Evolutionary conservation across 1,140 invertebrate species (phyloP).

Genomic region (Propsilocerus akamusi): DNA sequence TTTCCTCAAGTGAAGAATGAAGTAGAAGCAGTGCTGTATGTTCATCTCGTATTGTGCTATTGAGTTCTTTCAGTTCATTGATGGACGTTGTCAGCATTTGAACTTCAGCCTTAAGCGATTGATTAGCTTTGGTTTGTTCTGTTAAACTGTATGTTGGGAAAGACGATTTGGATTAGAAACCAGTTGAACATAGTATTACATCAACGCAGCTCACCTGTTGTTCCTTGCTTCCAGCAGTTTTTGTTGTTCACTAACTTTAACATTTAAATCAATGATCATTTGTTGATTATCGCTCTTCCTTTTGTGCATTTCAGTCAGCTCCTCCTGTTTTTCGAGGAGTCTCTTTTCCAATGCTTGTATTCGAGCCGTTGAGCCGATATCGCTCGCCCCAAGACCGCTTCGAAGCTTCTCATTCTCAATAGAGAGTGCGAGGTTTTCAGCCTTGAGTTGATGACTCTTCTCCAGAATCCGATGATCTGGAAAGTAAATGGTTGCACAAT

Average conservation of each 20-base stretch:
- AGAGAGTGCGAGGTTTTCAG: conserved; percentile 67
- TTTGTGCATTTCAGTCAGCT: conserved; percentile 75
- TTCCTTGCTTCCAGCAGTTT: conserved; percentile 55
- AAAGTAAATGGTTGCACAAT: conserved; percentile 17
- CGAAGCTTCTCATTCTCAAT: conserved; percentile 67
- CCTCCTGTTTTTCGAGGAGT: conserved; percentile 71
- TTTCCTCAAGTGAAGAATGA: conserved; percentile 75
- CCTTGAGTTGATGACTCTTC: conserved; percentile 50
- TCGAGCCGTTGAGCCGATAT: conserved; percentile 26
- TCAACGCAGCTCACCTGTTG: conserved; percentile 35
- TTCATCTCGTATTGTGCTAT: conserved; percentile 83
- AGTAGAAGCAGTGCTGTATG: conserved; percentile 85
- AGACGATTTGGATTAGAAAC: background rate
- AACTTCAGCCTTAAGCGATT: conserved; percentile 44
- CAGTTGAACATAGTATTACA: background rate
- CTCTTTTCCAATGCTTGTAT: conserved; percentile 64
- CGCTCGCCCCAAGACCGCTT: conserved; percentile 11
- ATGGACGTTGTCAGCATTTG: conserved; percentile 33
- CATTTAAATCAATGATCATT: conserved; percentile 79
- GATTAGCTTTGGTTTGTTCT: conserved; percentile 45
- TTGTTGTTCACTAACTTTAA: conserved; percentile 68
- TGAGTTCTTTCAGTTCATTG: conserved; percentile 58
- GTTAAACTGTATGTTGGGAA: conserved; percentile 38
- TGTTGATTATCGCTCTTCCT: conserved; percentile 82
- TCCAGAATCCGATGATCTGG: conserved; percentile 78